A percentile compares a stretch with the other conserved stretches of the same genome.
These are phyloP conservation scores for Cyanoramphus novaezelandiae DNA, from an alignment of 2,113 vertebrate species.

Conservation along the genomic window DNA sequence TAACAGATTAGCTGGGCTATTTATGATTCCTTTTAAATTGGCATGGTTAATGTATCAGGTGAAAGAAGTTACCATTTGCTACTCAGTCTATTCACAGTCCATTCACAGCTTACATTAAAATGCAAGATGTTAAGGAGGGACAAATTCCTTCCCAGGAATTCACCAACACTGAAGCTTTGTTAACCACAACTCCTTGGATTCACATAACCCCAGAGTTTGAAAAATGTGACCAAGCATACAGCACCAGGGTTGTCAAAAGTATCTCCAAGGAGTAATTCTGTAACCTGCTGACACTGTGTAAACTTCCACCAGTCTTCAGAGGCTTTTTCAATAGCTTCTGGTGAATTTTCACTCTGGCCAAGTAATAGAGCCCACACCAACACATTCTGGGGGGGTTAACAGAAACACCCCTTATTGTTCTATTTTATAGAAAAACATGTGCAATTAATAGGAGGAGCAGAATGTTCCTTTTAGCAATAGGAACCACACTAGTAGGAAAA, in stretches of 20 bases:
- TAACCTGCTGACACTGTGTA: background rate
- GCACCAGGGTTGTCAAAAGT: background rate
- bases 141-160: background rate
- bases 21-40: background rate
- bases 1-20: background rate
- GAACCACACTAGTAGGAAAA: background rate
- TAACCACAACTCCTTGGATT: background rate
- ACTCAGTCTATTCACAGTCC: background rate
- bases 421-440: rapidly evolving
- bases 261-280: background rate
- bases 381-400: background rate
- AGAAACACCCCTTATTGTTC: background rate
- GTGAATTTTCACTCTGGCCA: background rate
- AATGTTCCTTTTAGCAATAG: background rate
- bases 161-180: background rate
- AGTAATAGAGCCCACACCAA: background rate
- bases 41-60: background rate
- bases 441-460: background rate
- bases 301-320: background rate
- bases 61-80: background rate
- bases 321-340: background rate
- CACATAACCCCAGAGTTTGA: background rate
- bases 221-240: background rate
- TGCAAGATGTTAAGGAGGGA: background rate
- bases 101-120: background rate